Base-by-base conservation (phyloP, 2,797 vertebrate species). In the Spinus olivaceus region DNA sequence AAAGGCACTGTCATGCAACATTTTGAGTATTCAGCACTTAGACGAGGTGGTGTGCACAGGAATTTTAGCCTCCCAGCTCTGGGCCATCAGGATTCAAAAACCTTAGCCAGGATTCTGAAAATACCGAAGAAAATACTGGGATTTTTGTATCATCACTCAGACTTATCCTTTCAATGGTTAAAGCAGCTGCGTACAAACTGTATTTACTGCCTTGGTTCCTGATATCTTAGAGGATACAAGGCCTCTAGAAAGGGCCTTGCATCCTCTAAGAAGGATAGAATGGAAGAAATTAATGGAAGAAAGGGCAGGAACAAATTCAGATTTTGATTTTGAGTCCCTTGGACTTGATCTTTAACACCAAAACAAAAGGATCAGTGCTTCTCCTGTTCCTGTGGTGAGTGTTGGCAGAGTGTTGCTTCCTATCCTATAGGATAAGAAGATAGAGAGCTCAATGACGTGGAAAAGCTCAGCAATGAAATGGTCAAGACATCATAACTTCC, bases 1-100 rank as follows among this genome's bases (percentile, higher is more conserved):
- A 79, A 72, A 56, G 53, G 6, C 22, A 10, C 24, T 4, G 2
- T 39, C 28, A 8, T 5, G 8, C 2, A 2, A 5, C 2, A 2
- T 35, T 61, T 18, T 73, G 49, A 14, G 10, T 47, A 20, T 28
- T 35, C 22, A 49, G 59, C 24, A 12, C 4, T 86, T 73, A 46
- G 10, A n/a, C 2, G 6, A 60, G 33, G 12, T 51, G 22, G 22
- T 1, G 4, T 42, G 37, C 18, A 14, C 10, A 46, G 56, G 46
- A 72, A 63, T 56, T 91, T 84, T 76, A 35, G 30, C 30, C n/a
- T 19, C 3, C 30, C 16, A 64, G 22, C 12, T 77, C 53, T 73
- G 44, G 32, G 9, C 10, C 9, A 33, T 49, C 16, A 46, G 61
- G 37, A 10, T 60, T 70, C 25, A 35, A 60, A 92, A 80, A 64